Conservation (phyloP, 2,113 vertebrate genomes). For the Noturus placidus region DNA sequence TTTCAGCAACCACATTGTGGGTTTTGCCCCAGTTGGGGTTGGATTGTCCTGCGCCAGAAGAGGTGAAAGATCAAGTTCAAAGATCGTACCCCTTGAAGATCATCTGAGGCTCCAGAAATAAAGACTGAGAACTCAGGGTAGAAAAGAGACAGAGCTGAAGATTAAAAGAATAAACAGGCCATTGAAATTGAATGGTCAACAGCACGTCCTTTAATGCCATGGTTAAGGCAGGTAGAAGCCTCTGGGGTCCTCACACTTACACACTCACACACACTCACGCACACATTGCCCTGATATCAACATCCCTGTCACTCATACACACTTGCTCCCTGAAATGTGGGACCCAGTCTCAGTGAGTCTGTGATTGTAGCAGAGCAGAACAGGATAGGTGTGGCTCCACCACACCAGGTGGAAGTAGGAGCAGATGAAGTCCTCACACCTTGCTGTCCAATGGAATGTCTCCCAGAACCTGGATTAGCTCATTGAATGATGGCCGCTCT, state of each 20-base stretch:
- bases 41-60: constrained; percentile 38
- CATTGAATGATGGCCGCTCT: constrained; percentile 92
- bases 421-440: constrained; percentile 73
- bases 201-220: constrained; percentile 54
- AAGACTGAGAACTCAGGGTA: constrained; percentile 12
- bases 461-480: constrained; percentile 81
- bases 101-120: constrained; percentile 17
- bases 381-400: constrained; percentile 7
- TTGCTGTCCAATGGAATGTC: constrained; percentile 87
- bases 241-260: constrained; percentile 48
- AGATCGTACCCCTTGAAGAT: constrained; percentile 12
- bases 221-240: constrained; percentile 64
- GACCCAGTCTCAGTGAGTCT: constrained; percentile 67
- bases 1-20: constrained; percentile 9
- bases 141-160: constrained; percentile 39
- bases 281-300: constrained; percentile 35
- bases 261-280: constrained; percentile 19
- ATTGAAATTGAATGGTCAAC: constrained; percentile 18
- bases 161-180: constrained; percentile 55
- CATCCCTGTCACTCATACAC: constrained; percentile 29
- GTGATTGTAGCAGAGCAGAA: constrained; percentile 50
- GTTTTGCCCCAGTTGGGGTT: constrained; percentile 13
- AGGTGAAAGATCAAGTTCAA: constrained; percentile 30
- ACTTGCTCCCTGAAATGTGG: constrained; percentile 71
- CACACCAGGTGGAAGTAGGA: not conserved